phyloP scores from a whole-genome alignment of 2,113 vertebrate genomes.

The Mustela nigripes region DNA sequence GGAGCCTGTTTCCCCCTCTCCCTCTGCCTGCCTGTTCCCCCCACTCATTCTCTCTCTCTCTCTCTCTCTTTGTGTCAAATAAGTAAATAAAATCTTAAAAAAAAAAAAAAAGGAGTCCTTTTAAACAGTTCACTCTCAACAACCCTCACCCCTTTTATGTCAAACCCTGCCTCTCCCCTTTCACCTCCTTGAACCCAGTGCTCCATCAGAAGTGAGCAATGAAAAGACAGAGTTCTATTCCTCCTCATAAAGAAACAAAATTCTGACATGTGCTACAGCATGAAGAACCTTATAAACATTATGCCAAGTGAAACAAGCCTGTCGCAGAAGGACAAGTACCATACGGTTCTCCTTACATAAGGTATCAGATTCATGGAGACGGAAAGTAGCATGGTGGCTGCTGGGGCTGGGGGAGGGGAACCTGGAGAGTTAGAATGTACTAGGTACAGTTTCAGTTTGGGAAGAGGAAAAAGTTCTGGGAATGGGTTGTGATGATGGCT shows the following conservation, averaged over 20 bases:
- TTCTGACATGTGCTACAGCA: not conserved
- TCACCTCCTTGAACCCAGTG: not conserved
- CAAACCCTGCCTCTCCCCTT: not conserved
- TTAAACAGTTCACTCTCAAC: not conserved
- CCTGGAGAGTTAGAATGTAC: not conserved
- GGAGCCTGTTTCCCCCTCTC: no score
- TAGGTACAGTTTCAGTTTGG: not conserved
- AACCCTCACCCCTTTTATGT: no score
- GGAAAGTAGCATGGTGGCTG: not conserved
- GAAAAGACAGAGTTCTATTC: not conserved
- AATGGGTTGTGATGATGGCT: no score
- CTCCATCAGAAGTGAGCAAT: not conserved
- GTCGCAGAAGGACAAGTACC: not conserved
- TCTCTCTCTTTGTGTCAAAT: no score
- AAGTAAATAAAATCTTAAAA: no score
- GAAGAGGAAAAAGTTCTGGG: not conserved
- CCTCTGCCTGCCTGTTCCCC: no score
- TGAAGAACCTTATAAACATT: not conserved
- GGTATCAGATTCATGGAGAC: not conserved
- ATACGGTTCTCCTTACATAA: not conserved
- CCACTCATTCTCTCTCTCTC: no score
- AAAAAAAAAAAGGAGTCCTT: no score
- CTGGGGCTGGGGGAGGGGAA: not conserved
- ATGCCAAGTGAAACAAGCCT: not conserved
- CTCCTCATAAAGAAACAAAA: not conserved